Base-by-base conservation (phyloP, 2,888 invertebrate genomes). In the Erebia epiphron region DNA sequence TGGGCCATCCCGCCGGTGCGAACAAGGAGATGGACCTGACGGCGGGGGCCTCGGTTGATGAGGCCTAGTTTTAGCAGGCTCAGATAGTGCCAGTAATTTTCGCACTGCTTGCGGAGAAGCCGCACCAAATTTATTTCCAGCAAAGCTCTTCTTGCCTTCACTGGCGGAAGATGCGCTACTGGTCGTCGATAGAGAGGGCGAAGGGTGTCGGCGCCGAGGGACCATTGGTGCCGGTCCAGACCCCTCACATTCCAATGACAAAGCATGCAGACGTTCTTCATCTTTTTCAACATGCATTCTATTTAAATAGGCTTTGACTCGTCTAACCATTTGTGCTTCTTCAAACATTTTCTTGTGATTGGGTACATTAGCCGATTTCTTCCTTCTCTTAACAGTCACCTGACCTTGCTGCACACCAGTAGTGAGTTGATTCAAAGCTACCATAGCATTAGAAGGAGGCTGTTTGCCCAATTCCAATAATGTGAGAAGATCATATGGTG, bases 341-440 rank as follows among this genome's bases (percentile, higher is more conserved):
- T 99, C 99, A 88, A 98, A 99, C 98, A 99, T 99, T 89, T 98
- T 99, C 91, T 99, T 99, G 67, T 98, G 98, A 90, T 99, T 99
- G 1, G 98, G 98, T 5, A 98, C 97, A 43, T 98, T 97, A 46
- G 97, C 95, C 0, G 98, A 97, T 85, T 98, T 97, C 89, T 98
- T 98, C 78, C 98, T 95, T 78, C 98, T 94, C 84, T 98, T 98
- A 0, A 98, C 98, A 1, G 98, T 98, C 0, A 98, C 97, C 81
- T 97, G 96, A 9, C 96, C 96, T 91, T 92, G 91, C 79, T 95
- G 94, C 56, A 94, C 95, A 75, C 95, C 95, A 10, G 97, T 96
- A 7, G 97, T 97, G 85, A 98, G 94, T 88, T 98, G 98, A 87
- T 98, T 98, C 72, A 98, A 90, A 62, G 97, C 96, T 69, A 97